A percentile compares a stretch with the other conserved stretches of the same genome.
Conservation (phyloP, 2,113 vertebrate species). For the Pterocles gutturalis region DNA sequence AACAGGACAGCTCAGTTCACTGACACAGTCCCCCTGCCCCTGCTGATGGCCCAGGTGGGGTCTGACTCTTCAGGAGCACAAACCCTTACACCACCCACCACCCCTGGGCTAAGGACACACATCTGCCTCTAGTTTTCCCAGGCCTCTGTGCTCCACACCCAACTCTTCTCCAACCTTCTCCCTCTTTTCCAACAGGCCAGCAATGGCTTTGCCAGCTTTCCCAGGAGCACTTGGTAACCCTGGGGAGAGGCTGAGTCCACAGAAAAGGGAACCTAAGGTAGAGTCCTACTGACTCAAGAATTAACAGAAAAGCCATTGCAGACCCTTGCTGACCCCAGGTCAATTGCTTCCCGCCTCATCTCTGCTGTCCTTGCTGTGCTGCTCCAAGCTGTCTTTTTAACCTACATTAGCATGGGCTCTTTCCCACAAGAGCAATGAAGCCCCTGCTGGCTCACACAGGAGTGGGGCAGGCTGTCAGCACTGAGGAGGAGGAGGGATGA, state of each 20-base stretch:
- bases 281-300: neutral
- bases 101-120: neutral
- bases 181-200: neutral
- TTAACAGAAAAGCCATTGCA: slow-evolving; percentile 1
- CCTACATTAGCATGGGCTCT: neutral
- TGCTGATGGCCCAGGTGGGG: neutral
- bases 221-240: neutral
- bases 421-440: neutral
- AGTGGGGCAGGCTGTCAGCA: neutral
- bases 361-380: neutral
- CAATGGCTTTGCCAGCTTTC: neutral
- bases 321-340: neutral
- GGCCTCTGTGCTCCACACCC: neutral
- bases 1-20: neutral
- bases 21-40: neutral
- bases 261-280: neutral
- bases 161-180: neutral
- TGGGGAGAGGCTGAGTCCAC: neutral
- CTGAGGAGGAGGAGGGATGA: neutral
- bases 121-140: neutral
- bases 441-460: neutral
- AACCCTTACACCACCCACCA: neutral
- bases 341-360: neutral
- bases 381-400: neutral
- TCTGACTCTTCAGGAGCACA: neutral